A percentile compares a stretch with the other conserved stretches of the same genome.
Evolutionary conservation across 2,888 invertebrate genomes (phyloP).

Genomic region (Synergus japonicus): DNA sequence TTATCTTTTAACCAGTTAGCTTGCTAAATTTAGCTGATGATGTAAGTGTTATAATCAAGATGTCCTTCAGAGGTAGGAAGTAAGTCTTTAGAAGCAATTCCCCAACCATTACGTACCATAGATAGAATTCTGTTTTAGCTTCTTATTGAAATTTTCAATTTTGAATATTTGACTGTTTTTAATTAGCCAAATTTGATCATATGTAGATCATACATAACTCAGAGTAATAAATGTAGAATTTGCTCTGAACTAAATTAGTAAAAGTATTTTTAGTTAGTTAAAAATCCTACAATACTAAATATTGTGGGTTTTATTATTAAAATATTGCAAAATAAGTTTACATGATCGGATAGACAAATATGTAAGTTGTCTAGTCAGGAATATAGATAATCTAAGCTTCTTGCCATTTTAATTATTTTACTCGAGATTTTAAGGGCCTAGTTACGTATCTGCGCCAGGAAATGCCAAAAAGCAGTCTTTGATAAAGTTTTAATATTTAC

Average conservation of each 20-base stretch:
- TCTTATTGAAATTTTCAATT: background rate
- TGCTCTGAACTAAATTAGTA: background rate
- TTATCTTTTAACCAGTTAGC: background rate
- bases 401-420: background rate
- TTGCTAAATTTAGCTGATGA: constrained; percentile 1
- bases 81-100: constrained; percentile 4
- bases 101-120: background rate
- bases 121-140: background rate
- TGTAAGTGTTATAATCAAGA: background rate
- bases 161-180: too few relatives aligned
- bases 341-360: background rate
- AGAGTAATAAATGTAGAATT: background rate
- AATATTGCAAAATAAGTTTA: background rate
- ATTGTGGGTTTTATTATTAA: background rate
- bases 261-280: background rate
- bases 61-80: constrained; percentile 8
- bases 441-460: background rate
- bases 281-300: background rate
- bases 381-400: background rate
- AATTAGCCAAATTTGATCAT: too few relatives aligned
- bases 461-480: background rate
- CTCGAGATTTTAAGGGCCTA: background rate
- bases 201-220: background rate
- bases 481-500: background rate
- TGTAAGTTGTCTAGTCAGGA: background rate